Base-by-base conservation (phyloP, 2,888 invertebrate genomes). In the Stenchaetothrips biformis region DNA sequence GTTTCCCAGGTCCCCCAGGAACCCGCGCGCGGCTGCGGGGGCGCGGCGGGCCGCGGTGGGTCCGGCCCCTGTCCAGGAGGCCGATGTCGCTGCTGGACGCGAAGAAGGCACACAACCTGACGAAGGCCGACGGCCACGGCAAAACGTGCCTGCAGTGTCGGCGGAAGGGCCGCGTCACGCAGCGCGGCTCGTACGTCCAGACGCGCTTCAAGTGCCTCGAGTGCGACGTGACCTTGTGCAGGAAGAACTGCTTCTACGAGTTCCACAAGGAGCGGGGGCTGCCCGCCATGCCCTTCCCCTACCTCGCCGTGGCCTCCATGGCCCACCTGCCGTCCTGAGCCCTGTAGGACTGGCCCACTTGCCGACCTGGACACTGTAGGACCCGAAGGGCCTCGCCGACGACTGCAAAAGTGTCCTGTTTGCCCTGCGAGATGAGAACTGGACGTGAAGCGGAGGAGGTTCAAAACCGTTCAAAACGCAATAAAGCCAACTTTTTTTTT, bases 141-240 rank as follows among this genome's bases (percentile, higher is more conserved):
- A 87, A 87, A 86, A 86, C 87, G 85, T 87, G 87, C 85, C 85
- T 86, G 84, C 87, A 86, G 86, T 87, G 87, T 86, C 87, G 86
- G 85, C 85, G 86, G 83, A 87, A 86, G 84, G 86, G 87, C 83
- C 85, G 87, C 84, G 85, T 86, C 82, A 87, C 87, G 83, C 86
- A 86, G 84, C 86, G 86, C 83, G 87, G 87, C 84, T 86, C 86
- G 82, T 86, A 86, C 84, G 85, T 85, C 83, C 87, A 87, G 86
- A 87, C 87, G 84, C 86, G 87, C 85, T 87, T 87, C 87, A 87
- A 86, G 85, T 87, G 87, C 84, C 86, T 86, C 86, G 85, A 86
- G 85, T 87, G 87, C 85, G 86, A 86, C 85, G 86, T 86, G 85
- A 86, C 86, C 85, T 84, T 87, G 84, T 87, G 87, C 84, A 86